Evolutionary conservation across 2,797 vertebrate species (phyloP).

Genomic region (Pangasius macronema): DNA sequence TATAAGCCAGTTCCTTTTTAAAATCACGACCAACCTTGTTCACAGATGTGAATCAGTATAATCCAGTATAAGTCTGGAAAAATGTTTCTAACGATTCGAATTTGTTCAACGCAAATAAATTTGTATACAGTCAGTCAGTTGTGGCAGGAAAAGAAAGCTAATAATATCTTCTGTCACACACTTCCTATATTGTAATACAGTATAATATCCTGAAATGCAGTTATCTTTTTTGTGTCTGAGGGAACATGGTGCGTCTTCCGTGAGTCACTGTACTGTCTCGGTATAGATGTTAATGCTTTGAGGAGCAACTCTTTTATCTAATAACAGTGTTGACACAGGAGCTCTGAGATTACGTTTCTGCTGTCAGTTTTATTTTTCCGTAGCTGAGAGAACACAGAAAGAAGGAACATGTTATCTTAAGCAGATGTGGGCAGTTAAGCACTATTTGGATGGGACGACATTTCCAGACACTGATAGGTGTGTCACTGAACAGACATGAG

Average conservation of each 20-base stretch:
- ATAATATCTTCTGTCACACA: not conserved
- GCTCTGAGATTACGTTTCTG: not conserved
- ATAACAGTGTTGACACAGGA: not conserved
- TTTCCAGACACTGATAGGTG: not conserved
- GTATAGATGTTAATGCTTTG: not conserved
- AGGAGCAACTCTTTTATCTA: slow-evolving; percentile 24
- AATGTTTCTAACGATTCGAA: not conserved
- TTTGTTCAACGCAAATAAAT: not conserved
- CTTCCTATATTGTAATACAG: not conserved
- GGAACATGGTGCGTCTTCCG: not conserved
- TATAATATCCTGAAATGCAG: slow-evolving; percentile 2
- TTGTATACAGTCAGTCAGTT: not conserved
- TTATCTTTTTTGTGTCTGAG: not conserved
- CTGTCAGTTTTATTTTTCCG: not conserved
- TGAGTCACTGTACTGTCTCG: not conserved
- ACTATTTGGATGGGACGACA: not conserved
- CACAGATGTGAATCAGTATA: not conserved
- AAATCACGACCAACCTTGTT: not conserved
- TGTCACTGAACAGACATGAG: no score
- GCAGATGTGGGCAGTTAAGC: not conserved
- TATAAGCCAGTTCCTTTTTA: not conserved
- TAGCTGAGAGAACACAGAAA: not conserved
- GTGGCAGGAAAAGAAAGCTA: not conserved
- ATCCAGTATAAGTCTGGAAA: not conserved
- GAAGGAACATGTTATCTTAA: not conserved